Percentiles rank a stretch among this genome's conserved stretches.
Evolutionary conservation across 2,797 vertebrate species (phyloP).

Genomic region (Myripristis jacobus): DNA sequence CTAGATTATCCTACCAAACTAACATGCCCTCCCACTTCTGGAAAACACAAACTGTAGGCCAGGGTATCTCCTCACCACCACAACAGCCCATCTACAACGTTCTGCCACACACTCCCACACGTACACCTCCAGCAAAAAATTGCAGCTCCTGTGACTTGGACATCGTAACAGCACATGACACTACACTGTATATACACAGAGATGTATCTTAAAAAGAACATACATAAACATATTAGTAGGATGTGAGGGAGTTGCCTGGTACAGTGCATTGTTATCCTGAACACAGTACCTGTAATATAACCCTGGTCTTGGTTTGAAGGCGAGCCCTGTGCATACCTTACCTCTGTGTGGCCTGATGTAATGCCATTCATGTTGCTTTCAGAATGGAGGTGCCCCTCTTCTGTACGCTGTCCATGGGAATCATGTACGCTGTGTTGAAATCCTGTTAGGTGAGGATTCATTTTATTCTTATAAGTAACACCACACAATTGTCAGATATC

Average conservation of each 20-base stretch:
- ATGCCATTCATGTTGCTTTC: slow-evolving; percentile 59
- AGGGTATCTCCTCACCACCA: too few species aligned
- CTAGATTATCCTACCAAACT: too few species aligned
- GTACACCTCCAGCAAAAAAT: too few species aligned
- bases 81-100: too few species aligned
- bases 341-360: neutral
- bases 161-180: too few species aligned
- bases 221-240: neutral
- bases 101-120: too few species aligned
- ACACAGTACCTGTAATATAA: neutral
- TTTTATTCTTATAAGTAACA: neutral
- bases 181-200: neutral
- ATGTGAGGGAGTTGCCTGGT: neutral
- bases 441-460: slow-evolving; percentile 90
- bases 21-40: too few species aligned
- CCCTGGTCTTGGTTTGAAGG: neutral
- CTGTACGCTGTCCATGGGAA: slow-evolving; percentile 98
- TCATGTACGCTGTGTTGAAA: slow-evolving; percentile 97
- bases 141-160: too few species aligned
- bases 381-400: slow-evolving; percentile 98
- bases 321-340: neutral
- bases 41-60: too few species aligned
- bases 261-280: neutral
- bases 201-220: neutral
- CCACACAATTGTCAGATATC: neutral